phyloP scores from a whole-genome alignment of 2,888 invertebrate species.

The Eupithecia subumbrata region DNA sequence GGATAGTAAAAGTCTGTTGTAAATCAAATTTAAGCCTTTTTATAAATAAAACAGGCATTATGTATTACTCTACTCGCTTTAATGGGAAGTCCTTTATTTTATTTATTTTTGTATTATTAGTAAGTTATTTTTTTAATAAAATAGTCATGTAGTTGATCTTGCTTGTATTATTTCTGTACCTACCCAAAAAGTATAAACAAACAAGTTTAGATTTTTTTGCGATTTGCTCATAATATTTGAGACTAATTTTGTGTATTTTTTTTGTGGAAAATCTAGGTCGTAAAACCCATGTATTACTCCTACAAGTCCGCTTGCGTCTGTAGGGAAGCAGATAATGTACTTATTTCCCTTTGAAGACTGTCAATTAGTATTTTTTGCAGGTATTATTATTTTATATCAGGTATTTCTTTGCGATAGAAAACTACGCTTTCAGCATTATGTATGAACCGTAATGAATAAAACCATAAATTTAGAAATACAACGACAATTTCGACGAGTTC shows the following conservation, averaged over 20 bases:
- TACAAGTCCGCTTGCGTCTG: background rate
- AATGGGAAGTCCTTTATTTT: background rate
- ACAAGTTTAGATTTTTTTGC: no score
- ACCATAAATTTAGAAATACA: conserved; percentile 10
- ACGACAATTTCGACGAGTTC: conserved; percentile 20
- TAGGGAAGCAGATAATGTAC: background rate
- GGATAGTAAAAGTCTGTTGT: conserved; percentile 26
- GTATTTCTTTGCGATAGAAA: background rate
- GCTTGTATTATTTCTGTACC: background rate
- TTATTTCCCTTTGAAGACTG: background rate
- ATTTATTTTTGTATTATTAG: background rate
- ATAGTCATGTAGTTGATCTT: background rate
- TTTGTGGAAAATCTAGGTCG: no score
- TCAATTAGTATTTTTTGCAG: background rate
- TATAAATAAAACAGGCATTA: conserved; percentile 17
- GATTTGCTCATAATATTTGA: no score
- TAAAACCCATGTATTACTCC: no score
- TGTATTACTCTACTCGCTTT: background rate
- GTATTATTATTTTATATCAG: no score
- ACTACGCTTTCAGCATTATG: conserved; percentile 5
- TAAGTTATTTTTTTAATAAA: background rate
- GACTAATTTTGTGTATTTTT: no score
- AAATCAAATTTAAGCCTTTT: conserved; percentile 20
- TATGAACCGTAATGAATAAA: conserved; percentile 8
- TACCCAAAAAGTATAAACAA: background rate